Conservation (phyloP, 53 echinoderm and acorn worm genomes). For the Patiria pectinifera region DNA sequence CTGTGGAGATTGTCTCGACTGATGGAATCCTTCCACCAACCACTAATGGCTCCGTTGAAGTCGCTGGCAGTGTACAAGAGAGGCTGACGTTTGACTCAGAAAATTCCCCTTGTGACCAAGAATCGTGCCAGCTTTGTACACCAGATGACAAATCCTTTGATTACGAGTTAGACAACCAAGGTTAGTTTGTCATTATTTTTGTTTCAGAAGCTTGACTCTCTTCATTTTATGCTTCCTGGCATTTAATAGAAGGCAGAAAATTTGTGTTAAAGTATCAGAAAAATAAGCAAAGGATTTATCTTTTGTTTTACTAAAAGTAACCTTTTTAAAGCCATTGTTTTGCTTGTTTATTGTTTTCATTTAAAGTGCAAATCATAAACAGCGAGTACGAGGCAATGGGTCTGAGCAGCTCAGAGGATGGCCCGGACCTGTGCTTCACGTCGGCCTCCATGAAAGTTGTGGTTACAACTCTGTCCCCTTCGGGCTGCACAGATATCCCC, state of each 20-base stretch:
- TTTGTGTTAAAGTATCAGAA: too few relatives aligned
- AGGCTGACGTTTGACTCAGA: background rate
- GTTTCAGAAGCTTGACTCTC: background rate
- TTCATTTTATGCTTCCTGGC: background rate
- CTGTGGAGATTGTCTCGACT: conserved; percentile 19
- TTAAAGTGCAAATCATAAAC: conserved; percentile 38
- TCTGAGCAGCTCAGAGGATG: conserved; percentile 10
- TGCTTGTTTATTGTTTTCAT: background rate
- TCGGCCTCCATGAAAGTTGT: conserved; percentile 36
- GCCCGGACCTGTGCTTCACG: background rate
- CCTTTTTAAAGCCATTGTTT: background rate
- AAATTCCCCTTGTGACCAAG: background rate
- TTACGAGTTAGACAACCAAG: conserved; percentile 34
- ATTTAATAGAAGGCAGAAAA: background rate
- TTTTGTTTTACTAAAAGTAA: too few relatives aligned
- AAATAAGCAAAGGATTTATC: too few relatives aligned
- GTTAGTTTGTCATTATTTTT: background rate
- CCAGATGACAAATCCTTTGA: background rate
- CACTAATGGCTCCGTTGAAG: background rate
- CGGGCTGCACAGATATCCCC: background rate
- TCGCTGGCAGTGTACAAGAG: background rate
- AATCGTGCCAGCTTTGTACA: background rate
- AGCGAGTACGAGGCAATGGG: conserved; percentile 46
- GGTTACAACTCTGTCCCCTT: background rate
- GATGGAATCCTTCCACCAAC: background rate